phyloP scores from a whole-genome alignment of 2,797 vertebrate genomes.

The Anabacerthia variegaticeps region DNA sequence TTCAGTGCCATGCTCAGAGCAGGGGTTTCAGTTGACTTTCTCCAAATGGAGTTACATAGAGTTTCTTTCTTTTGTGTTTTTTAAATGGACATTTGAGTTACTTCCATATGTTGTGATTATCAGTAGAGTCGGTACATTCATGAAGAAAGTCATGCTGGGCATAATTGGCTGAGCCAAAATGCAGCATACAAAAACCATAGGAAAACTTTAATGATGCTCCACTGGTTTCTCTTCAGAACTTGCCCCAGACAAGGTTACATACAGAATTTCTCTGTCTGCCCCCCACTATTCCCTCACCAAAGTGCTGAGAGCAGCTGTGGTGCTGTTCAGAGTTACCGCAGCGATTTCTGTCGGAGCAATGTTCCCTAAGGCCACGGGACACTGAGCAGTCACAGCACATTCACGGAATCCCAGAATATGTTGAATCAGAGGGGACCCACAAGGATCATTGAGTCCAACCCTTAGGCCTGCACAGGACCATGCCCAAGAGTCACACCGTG shows the following conservation, averaged over 20 bases:
- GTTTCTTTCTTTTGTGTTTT: background rate
- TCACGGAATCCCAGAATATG: background rate
- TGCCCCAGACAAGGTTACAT: background rate
- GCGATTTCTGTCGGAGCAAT: background rate
- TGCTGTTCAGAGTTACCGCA: background rate
- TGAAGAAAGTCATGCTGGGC: background rate
- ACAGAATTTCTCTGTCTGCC: background rate
- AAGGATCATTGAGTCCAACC: background rate
- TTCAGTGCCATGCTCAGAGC: background rate
- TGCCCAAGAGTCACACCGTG: background rate
- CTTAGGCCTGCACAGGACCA: background rate
- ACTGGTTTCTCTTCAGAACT: background rate
- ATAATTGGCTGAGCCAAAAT: background rate
- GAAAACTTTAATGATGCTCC: background rate
- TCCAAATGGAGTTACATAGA: background rate
- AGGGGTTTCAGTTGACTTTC: background rate
- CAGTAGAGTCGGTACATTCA: background rate
- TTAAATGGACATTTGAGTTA: background rate
- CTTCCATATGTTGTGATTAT: background rate
- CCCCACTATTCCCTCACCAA: fast-evolving
- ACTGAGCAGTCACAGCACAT: fast-evolving
- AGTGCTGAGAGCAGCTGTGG: background rate
- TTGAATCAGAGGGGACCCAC: background rate
- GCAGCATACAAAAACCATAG: background rate
- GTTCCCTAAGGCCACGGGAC: background rate